phyloP scores from a whole-genome alignment of 1,140 invertebrate species.

The Chrysopa pallens region DNA sequence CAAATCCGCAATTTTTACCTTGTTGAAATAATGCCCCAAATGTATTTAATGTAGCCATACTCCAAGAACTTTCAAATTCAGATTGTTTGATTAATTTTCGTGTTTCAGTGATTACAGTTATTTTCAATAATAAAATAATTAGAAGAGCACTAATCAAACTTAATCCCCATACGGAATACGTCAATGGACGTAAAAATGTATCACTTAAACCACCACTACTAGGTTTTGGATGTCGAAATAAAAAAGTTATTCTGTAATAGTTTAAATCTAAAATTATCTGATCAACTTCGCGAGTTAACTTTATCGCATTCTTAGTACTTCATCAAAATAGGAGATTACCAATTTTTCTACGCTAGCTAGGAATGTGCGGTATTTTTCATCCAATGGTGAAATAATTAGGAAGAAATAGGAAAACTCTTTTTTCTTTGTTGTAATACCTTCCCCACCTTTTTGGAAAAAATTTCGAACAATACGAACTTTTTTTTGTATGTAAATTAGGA shows the following conservation, averaged over 20 bases:
- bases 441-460: too few relatives aligned
- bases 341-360: too few relatives aligned
- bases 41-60: constrained; percentile 18
- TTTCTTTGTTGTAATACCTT: too few relatives aligned
- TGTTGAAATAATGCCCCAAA: constrained; percentile 24
- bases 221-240: constrained; percentile 40
- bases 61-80: constrained; percentile 3
- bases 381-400: too few relatives aligned
- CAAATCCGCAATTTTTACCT: constrained; percentile 10
- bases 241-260: constrained; percentile 30
- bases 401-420: too few relatives aligned
- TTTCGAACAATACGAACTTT: too few relatives aligned
- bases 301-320: too few relatives aligned
- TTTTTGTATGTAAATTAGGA: too few relatives aligned
- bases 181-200: constrained; percentile 35
- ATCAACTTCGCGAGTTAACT: too few relatives aligned
- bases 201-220: constrained; percentile 31
- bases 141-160: constrained; percentile 18
- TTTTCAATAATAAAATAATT: constrained; percentile 17
- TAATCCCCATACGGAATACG: constrained; percentile 31
- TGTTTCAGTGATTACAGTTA: constrained; percentile 8
- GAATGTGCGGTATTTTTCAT: too few relatives aligned
- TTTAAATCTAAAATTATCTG: neutral
- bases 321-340: too few relatives aligned
- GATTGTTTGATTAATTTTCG: neutral